phyloP scores from a whole-genome alignment of 2,113 vertebrate genomes.

The Dunckerocampus dactyliophorus region DNA sequence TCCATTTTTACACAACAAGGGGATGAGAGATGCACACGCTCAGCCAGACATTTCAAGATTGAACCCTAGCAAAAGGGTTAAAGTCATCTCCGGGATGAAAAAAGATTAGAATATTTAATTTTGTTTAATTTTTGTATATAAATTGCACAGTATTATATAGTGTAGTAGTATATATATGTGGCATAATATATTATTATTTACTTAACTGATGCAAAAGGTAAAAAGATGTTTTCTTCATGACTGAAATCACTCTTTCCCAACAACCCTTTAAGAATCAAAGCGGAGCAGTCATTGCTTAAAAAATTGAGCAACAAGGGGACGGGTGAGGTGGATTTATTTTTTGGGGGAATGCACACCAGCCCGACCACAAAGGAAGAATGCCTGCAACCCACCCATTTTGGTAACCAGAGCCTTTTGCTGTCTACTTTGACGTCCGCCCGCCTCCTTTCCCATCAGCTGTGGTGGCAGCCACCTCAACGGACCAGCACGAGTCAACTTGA shows the following conservation, averaged over 20 bases:
- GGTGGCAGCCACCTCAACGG: constrained; percentile 50
- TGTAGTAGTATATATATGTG: too few species aligned
- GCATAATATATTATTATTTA: too few species aligned
- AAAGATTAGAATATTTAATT: too few species aligned
- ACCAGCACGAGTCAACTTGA: constrained; percentile 55
- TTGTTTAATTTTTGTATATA: too few species aligned
- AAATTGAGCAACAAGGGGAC: constrained; percentile 29
- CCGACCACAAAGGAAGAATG: constrained; percentile 49
- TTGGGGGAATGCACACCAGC: constrained; percentile 24
- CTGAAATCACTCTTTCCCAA: constrained; percentile 38
- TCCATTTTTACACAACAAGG: too few species aligned
- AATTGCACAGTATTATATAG: too few species aligned
- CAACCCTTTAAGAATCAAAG: constrained; percentile 25
- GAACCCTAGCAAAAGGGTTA: too few species aligned
- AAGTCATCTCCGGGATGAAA: too few species aligned
- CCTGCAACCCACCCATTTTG: constrained; percentile 40
- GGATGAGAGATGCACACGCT: too few species aligned
- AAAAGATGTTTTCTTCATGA: constrained; percentile 34
- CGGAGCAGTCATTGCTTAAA: constrained; percentile 32
- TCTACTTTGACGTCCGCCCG: constrained; percentile 44
- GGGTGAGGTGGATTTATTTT: constrained; percentile 16
- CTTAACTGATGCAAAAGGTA: not conserved
- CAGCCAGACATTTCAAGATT: too few species aligned
- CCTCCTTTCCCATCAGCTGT: constrained; percentile 56
- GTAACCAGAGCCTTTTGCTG: constrained; percentile 41